phyloP scores from a whole-genome alignment of 2,888 invertebrate species.

The Drosophila yooni region DNA sequence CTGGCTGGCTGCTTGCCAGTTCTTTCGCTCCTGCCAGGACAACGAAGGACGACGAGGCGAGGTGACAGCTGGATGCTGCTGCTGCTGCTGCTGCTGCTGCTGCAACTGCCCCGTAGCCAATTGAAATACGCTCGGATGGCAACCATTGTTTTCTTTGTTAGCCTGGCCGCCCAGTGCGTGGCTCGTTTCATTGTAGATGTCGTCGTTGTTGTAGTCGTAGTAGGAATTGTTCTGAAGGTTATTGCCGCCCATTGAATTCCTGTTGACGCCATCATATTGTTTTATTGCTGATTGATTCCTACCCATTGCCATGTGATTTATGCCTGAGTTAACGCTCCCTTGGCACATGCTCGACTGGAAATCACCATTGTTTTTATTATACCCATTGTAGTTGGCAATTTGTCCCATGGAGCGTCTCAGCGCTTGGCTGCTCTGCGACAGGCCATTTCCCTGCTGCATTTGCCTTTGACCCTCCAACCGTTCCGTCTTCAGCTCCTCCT shows the following conservation, averaged over 20 bases:
- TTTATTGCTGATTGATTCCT: slow-evolving; percentile 76
- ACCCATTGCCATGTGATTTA: slow-evolving; percentile 75
- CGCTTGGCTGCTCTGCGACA: slow-evolving; percentile 32
- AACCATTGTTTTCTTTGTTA: slow-evolving; percentile 62
- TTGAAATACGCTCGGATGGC: slow-evolving; percentile 61
- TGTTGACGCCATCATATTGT: slow-evolving; percentile 63
- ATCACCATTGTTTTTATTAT: slow-evolving; percentile 47
- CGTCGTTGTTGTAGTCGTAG: slow-evolving; percentile 2
- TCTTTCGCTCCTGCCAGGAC: slow-evolving; percentile 49
- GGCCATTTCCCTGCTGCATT: slow-evolving; percentile 10
- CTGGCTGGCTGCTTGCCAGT: slow-evolving; percentile 65
- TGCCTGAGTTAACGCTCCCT: slow-evolving; percentile 45
- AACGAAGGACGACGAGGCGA: slow-evolving; percentile 28
- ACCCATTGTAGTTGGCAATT: slow-evolving; percentile 59
- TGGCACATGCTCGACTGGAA: slow-evolving; percentile 25
- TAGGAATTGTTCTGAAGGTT: slow-evolving; percentile 44
- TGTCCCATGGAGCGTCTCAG: slow-evolving; percentile 70
- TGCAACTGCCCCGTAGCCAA: slow-evolving; percentile 51
- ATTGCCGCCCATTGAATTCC: slow-evolving; percentile 45
- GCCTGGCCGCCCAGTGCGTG: slow-evolving; percentile 15
- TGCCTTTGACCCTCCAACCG: slow-evolving; percentile 3
- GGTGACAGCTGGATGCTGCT: slow-evolving; percentile 11
- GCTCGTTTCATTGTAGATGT: slow-evolving; percentile 8
- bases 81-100: slow-evolving; percentile 10
- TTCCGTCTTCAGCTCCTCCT: slow-evolving; percentile 15